phyloP scores from a whole-genome alignment of 2,113 vertebrate species.

The Sporophila hypoxantha region DNA sequence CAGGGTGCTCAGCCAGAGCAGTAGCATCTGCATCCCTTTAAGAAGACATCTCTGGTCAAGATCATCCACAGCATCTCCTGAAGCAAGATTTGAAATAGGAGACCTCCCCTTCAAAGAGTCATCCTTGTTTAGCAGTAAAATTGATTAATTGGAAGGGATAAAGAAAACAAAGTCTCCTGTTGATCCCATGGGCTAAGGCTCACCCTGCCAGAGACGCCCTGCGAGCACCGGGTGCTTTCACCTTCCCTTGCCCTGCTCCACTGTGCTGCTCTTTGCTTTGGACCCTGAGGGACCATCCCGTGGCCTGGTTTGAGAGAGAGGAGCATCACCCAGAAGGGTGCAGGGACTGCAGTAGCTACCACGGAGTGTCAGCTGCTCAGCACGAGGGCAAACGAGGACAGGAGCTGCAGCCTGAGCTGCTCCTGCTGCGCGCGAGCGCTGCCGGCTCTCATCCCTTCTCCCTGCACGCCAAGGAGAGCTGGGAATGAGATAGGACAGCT shows the following conservation, averaged over 20 bases:
- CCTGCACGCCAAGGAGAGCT: background rate
- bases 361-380: background rate
- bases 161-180: constrained; percentile 13
- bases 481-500: background rate
- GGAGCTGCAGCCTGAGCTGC: background rate
- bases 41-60: background rate
- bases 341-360: background rate
- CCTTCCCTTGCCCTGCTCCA: background rate
- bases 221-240: rapidly evolving
- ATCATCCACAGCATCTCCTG: background rate
- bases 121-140: constrained; percentile 32
- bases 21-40: constrained; percentile 19
- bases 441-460: background rate
- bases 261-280: background rate
- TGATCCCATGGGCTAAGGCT: background rate
- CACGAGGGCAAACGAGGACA: background rate
- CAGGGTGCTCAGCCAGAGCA: constrained; percentile 7
- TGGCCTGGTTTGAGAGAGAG: background rate
- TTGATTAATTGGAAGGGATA: constrained; percentile 19
- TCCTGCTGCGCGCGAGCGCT: rapidly evolving
- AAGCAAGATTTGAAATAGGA: constrained; percentile 13
- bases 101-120: background rate
- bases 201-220: background rate
- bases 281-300: background rate
- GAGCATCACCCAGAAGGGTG: background rate